phyloP scores from a whole-genome alignment of 2,113 vertebrate species.

The Phodopus roborovskii region DNA sequence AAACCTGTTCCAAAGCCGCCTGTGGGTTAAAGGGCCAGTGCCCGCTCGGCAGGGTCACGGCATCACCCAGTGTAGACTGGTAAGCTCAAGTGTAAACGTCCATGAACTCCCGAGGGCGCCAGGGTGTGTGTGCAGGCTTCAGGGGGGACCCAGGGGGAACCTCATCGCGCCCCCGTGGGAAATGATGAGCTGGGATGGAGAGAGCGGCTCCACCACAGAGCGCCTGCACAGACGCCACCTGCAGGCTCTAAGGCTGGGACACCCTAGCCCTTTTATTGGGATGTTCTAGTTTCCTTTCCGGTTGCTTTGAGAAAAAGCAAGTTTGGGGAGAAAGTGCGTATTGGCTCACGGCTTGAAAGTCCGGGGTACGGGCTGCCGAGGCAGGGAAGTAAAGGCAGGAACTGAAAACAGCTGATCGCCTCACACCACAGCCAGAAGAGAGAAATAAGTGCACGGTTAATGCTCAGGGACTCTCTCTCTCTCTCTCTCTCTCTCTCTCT shows the following conservation, averaged over 20 bases:
- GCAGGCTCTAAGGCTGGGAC: neutral
- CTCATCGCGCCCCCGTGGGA: neutral
- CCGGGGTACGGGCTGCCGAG: neutral
- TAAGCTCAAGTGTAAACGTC: accelerated
- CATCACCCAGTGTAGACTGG: too few relatives aligned
- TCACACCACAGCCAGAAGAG: neutral
- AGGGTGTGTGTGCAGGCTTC: too few relatives aligned
- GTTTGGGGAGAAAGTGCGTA: neutral
- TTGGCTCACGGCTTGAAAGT: neutral
- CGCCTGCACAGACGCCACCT: neutral
- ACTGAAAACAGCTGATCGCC: neutral
- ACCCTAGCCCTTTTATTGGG: neutral
- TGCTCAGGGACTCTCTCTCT: neutral
- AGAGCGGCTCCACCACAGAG: neutral
- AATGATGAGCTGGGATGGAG: neutral
- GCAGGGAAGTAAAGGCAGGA: neutral
- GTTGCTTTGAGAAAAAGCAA: neutral
- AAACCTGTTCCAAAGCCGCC: constrained; percentile 54
- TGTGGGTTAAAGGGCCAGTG: neutral
- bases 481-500: neutral
- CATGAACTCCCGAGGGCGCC: neutral
- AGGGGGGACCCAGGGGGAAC: neutral
- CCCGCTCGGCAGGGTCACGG: neutral
- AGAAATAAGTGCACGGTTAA: neutral
- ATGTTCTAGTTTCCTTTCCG: neutral